Percentiles rank a stretch among this genome's conserved stretches.
Evolutionary conservation across 2,888 invertebrate genomes (phyloP).

Genomic region (Merodon equestris): DNA sequence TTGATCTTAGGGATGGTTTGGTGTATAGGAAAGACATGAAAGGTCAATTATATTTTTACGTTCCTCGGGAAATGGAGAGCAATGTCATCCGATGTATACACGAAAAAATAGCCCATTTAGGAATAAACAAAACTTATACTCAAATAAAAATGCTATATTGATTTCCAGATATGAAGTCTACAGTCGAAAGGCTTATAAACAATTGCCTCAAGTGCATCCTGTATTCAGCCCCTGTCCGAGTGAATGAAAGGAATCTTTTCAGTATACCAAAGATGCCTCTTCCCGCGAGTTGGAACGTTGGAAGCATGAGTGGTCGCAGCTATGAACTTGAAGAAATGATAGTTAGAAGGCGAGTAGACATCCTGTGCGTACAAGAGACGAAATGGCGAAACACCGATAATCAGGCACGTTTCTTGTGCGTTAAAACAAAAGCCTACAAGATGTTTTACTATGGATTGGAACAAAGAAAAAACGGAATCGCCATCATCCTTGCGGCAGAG

Average conservation of each 20-base stretch:
- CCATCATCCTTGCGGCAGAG: no score
- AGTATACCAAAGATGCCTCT: neutral
- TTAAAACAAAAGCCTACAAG: no score
- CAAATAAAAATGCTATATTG: constrained; percentile 19
- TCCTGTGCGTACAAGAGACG: no score
- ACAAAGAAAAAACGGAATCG: no score
- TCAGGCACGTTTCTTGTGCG: no score
- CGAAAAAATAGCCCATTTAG: constrained; percentile 24
- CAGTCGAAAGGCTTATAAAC: neutral
- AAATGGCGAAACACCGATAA: no score
- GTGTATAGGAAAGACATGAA: constrained; percentile 10
- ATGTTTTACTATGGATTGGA: no score
- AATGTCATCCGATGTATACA: constrained; percentile 26
- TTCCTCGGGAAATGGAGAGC: constrained; percentile 18
- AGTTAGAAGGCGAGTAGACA: no score
- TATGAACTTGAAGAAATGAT: no score
- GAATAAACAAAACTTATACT: constrained; percentile 2
- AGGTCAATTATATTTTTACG: constrained; percentile 1
- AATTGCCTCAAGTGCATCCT: constrained; percentile 14
- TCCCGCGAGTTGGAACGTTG: no score
- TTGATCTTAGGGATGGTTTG: constrained; percentile 26
- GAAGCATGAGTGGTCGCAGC: no score
- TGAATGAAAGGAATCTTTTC: neutral
- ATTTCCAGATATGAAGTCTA: constrained; percentile 18
- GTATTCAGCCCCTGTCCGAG: neutral